Evolutionary conservation across 2,113 vertebrate genomes (phyloP), one percentile per base, ranked within the genome.

Genomic region (Entomyzon cyanotis): DNA sequence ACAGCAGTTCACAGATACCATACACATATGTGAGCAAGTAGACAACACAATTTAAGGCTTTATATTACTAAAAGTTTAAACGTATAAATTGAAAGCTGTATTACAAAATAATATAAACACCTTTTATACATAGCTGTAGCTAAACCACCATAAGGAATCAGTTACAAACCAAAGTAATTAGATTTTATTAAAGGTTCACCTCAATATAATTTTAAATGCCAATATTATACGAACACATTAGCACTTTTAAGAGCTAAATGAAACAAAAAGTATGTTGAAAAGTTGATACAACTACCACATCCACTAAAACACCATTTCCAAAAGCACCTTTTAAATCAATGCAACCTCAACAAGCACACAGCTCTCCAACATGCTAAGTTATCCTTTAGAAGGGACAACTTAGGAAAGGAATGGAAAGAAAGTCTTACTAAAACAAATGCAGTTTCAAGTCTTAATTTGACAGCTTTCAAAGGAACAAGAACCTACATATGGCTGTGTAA

Each of bases 1-100:
- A 35, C 11, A 76, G 27, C 9, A 58, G 16, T 49, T 80, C 28
- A 31, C 15, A 33, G 18, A 35, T 42, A 87, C 41, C 46, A 64
- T 5, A 62, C 5, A 16, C 0, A 0, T 42, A 86, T 1, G 0
- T 22, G 13, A 82, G 2, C 24, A 47, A 83, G 2, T 0, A 27
- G 4, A 84, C 5, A n/a, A 44, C 44, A 64, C 18, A 84, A 77
- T 10, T 63, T 65, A 39, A 70, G 12, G 55, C 20, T 77, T 87
- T 44, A 41, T 41, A 75, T 70, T 67, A 67, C 9, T 37, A 12
- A 52, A 78, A 13, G 24, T 55, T 82, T 87, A 71, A 25, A 79
- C 30, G 12, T 2, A 39, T 30, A 68, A 55, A 79, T 7, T 69
- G 14, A 84, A 92, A 67, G 3, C 31, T 10, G 11, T 53, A 44